Evolutionary conservation across 2,797 vertebrate species (phyloP).

Genomic region (Rhinella marina): DNA sequence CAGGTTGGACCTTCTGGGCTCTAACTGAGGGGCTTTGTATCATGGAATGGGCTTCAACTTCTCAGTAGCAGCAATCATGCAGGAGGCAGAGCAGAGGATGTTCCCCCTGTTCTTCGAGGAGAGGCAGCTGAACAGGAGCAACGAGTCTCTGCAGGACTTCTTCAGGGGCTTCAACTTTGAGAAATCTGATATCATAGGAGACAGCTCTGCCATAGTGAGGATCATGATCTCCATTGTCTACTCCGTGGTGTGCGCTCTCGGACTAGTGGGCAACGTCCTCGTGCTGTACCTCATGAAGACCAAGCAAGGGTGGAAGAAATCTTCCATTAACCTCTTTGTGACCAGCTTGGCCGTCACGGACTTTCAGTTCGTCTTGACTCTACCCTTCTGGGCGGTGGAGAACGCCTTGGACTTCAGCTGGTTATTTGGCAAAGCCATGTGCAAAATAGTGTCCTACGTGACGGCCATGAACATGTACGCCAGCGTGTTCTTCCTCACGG

Average conservation of each 20-base stretch:
- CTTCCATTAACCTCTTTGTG: constrained; percentile 92
- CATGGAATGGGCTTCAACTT: constrained; percentile 70
- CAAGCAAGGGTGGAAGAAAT: constrained; percentile 90
- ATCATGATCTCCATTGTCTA: constrained; percentile 88
- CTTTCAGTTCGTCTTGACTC: constrained; percentile 93
- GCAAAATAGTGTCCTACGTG: constrained; percentile 90
- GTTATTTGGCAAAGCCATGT: constrained; percentile 93
- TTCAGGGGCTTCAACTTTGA: constrained; percentile 70
- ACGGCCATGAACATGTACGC: constrained; percentile 97
- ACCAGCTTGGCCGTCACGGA: constrained; percentile 92
- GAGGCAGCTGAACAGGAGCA: constrained; percentile 70
- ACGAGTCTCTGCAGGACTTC: constrained; percentile 69
- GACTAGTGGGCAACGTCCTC: constrained; percentile 89
- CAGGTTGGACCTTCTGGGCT: background rate
- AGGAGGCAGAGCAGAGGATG: constrained; percentile 63
- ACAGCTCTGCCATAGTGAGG: constrained; percentile 78
- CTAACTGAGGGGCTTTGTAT: background rate
- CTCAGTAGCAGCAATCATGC: constrained; percentile 68
- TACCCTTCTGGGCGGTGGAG: constrained; percentile 97
- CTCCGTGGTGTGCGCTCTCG: constrained; percentile 90
- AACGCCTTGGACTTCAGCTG: constrained; percentile 93
- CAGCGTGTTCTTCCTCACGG: constrained; percentile 95
- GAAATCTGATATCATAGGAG: constrained; percentile 71
- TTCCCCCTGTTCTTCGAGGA: constrained; percentile 68
- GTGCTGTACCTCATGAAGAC: constrained; percentile 92